A percentile compares a stretch with the other conserved stretches of the same genome.
Conservation (phyloP, 2,888 invertebrate species). For the Lycia hirtaria region DNA sequence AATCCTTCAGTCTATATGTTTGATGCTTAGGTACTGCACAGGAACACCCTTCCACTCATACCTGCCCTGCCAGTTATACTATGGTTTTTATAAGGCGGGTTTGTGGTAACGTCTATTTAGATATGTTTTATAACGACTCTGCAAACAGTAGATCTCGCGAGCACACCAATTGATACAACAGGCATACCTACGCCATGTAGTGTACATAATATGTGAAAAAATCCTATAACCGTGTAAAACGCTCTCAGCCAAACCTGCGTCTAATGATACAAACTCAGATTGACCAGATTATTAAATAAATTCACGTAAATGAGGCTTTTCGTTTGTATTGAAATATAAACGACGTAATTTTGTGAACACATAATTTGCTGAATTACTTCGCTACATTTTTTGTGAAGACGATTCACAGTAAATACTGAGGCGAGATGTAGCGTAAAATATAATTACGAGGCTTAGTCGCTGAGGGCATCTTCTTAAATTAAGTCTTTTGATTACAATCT, state of each 20-base stretch:
- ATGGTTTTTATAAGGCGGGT: too few relatives aligned
- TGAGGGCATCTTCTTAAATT: neutral
- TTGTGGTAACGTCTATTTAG: too few relatives aligned
- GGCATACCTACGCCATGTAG: neutral
- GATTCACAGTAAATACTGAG: conserved; percentile 7
- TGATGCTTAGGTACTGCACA: too few relatives aligned
- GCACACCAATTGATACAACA: too few relatives aligned
- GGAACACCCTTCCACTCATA: too few relatives aligned
- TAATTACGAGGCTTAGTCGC: conserved; percentile 11
- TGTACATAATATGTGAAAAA: neutral
- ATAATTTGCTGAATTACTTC: conserved; percentile 13
- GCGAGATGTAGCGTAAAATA: conserved; percentile 16
- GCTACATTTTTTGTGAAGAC: conserved; percentile 2
- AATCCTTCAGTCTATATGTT: too few relatives aligned
- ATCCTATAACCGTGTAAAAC: conserved; percentile 4
- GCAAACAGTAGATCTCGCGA: too few relatives aligned
- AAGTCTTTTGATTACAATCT: neutral
- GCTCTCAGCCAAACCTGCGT: conserved; percentile 5
- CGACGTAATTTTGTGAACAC: conserved; percentile 17
- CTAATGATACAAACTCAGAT: conserved; percentile 18
- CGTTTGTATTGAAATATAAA: conserved; percentile 10
- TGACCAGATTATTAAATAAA: conserved; percentile 9
- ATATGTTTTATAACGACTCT: too few relatives aligned
- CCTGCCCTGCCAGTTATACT: too few relatives aligned
- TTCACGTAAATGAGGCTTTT: conserved; percentile 8